Conservation (phyloP, 2,888 invertebrate genomes). For the Sinohyriopsis cumingii region DNA sequence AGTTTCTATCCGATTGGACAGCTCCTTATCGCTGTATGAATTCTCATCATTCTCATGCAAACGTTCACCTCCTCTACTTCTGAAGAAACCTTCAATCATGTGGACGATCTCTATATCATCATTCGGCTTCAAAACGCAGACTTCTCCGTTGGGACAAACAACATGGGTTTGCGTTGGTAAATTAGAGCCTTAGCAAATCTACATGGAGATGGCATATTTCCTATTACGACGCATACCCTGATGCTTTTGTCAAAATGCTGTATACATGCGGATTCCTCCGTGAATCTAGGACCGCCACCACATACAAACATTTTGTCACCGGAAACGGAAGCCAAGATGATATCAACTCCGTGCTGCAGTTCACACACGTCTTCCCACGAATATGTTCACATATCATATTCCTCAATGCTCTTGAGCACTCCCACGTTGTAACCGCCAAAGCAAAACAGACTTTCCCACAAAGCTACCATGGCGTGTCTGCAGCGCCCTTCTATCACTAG, state of each 20-base stretch:
- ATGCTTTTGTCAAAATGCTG: constrained; percentile 37
- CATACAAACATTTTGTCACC: constrained; percentile 38
- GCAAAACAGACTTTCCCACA: no score
- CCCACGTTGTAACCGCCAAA: no score
- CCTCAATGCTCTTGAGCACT: constrained; percentile 36
- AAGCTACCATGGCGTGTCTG: constrained; percentile 44
- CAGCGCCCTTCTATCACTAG: constrained; percentile 33
- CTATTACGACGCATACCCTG: constrained; percentile 24
- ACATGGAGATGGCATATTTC: constrained; percentile 32
- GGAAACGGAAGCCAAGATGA: constrained; percentile 27
- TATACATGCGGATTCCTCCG: constrained; percentile 31
- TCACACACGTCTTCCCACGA: constrained; percentile 37
- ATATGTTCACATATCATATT: constrained; percentile 35
- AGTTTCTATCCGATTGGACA: no score
- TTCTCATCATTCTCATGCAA: no score
- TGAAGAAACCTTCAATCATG: constrained; percentile 26
- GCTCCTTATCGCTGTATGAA: no score
- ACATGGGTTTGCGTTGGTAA: constrained; percentile 28
- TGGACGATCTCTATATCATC: constrained; percentile 15
- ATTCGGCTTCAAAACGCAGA: constrained; percentile 27
- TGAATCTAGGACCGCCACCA: constrained; percentile 42
- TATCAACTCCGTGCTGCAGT: constrained; percentile 33
- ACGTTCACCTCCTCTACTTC: constrained; percentile 34
- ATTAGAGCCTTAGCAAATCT: constrained; percentile 31
- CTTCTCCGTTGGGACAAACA: constrained; percentile 33